phyloP scores from a whole-genome alignment of 2,888 invertebrate species.

The Idaea aversata region DNA sequence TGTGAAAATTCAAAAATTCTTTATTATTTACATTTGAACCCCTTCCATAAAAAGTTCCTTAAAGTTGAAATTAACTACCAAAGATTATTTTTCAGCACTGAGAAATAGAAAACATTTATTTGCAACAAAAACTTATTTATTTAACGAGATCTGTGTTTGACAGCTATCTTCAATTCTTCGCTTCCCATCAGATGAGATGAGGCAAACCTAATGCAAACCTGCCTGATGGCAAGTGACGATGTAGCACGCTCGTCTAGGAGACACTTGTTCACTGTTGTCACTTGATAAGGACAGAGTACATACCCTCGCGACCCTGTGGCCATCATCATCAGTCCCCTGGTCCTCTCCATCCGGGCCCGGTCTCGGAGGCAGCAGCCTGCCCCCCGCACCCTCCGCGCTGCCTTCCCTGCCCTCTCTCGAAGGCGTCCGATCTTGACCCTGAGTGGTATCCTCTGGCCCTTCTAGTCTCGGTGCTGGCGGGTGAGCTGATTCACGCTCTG shows the following conservation, averaged over 20 bases:
- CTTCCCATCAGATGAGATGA: neutral
- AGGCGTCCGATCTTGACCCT: neutral
- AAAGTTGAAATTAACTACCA: no score
- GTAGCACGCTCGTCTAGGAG: no score
- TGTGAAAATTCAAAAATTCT: no score
- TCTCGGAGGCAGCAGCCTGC: slow-evolving; percentile 46
- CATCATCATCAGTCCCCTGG: slow-evolving; percentile 30
- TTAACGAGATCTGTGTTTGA: no score
- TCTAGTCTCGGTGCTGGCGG: slow-evolving; percentile 69
- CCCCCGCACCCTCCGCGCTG: slow-evolving; percentile 29
- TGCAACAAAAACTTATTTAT: no score
- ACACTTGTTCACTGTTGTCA: slow-evolving; percentile 21
- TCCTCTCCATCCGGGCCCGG: slow-evolving; percentile 56
- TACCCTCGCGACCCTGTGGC: slow-evolving; percentile 6
- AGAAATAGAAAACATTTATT: no score
- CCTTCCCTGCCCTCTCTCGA: slow-evolving; percentile 21
- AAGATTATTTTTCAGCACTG: neutral
- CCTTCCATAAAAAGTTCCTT: no score
- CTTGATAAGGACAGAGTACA: slow-evolving; percentile 20
- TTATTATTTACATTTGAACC: no score
- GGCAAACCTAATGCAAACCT: neutral
- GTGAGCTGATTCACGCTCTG: slow-evolving; percentile 96
- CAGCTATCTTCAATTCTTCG: neutral
- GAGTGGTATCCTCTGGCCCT: slow-evolving; percentile 4
- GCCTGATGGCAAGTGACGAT: neutral